Evolutionary conservation across 2,888 invertebrate species (phyloP).

Genomic region (Rhaphigaster nebulosa): DNA sequence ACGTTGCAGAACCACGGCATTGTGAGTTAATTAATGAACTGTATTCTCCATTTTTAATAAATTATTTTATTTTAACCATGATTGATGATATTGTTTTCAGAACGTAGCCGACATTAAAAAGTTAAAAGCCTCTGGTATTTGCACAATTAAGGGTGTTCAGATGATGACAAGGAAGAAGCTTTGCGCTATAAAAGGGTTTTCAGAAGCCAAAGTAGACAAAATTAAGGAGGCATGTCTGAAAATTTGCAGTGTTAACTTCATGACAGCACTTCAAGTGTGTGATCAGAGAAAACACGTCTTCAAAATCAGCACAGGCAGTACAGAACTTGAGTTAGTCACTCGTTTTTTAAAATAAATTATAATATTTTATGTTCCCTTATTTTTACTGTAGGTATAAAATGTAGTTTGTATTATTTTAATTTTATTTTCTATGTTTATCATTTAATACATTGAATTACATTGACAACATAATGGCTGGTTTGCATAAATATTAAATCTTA

Average conservation of each 20-base stretch:
- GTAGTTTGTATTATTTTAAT: too few relatives aligned
- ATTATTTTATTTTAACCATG: too few relatives aligned
- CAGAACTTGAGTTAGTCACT: slow-evolving; percentile 78
- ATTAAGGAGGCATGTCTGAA: slow-evolving; percentile 84
- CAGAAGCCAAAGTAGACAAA: slow-evolving; percentile 83
- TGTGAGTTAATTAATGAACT: slow-evolving; percentile 69
- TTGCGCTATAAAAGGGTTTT: slow-evolving; percentile 81
- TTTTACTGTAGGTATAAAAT: too few relatives aligned
- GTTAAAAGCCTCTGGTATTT: slow-evolving; percentile 81
- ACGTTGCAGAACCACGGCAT: slow-evolving; percentile 74
- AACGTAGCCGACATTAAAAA: slow-evolving; percentile 84
- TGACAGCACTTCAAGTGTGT: slow-evolving; percentile 82
- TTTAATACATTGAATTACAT: too few relatives aligned
- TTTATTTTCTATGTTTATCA: too few relatives aligned
- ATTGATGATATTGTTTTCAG: slow-evolving; percentile 63
- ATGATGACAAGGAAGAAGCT: slow-evolving; percentile 84
- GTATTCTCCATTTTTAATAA: too few relatives aligned
- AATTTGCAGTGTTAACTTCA: slow-evolving; percentile 75
- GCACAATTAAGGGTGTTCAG: slow-evolving; percentile 84
- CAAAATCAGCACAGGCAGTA: slow-evolving; percentile 77
- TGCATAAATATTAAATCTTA: too few relatives aligned
- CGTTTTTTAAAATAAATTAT: neutral
- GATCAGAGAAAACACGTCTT: slow-evolving; percentile 81
- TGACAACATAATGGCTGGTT: too few relatives aligned
- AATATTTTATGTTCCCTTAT: neutral